Evolutionary conservation across 2,888 invertebrate genomes (phyloP), one percentile per base, ranked within the genome.

Genomic region (Pharmacophagus antenor): DNA sequence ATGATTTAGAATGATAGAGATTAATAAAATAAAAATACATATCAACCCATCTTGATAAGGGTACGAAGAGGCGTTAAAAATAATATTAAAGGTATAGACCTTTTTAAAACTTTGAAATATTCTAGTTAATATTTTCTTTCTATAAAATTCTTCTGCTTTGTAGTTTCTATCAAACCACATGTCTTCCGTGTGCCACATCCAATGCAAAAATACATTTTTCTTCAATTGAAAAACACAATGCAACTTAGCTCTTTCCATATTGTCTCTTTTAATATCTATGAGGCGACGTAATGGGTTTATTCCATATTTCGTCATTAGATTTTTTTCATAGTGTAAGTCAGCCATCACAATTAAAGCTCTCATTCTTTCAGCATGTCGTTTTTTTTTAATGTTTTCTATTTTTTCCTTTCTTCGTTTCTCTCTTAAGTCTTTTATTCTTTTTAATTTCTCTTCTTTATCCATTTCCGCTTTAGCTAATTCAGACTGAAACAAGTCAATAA

Each of bases 361-460:
- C 65, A 89, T 74, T 71, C 85, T 80, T 63, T 88, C 91, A 6
- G 80, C 79, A 62, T 84, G 77, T 67, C 92, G 92, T 74, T 93
- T 93, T 68, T 92, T 92, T 63, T 92, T 80, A 61, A 93, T 92
- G 69, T 91, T 93, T 23, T 93, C 91, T 67, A 92, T 84, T 76
- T 93, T 93, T 71, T 94, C 92, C 67, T 85, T 91, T 58, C 86
- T 92, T 20, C 93, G 86, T 70, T 92, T 93, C 63, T 94, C 92
- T 69, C 92, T 92, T 37, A 94, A 86, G 62, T 93, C 93, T 71
- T 92, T 91, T 7, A 92, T 88, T 58, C 92, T 88, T 71, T 92
- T 88, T 20, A 85, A 84, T 74, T 94, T 93, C 50, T 93, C 92
- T 78, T 94, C 93, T 72, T 93, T 93, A 61, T 93, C 92, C 79